Evolutionary conservation across 2,888 invertebrate genomes (phyloP), one percentile per base, ranked within the genome.

Genomic region (Acheta domesticus): DNA sequence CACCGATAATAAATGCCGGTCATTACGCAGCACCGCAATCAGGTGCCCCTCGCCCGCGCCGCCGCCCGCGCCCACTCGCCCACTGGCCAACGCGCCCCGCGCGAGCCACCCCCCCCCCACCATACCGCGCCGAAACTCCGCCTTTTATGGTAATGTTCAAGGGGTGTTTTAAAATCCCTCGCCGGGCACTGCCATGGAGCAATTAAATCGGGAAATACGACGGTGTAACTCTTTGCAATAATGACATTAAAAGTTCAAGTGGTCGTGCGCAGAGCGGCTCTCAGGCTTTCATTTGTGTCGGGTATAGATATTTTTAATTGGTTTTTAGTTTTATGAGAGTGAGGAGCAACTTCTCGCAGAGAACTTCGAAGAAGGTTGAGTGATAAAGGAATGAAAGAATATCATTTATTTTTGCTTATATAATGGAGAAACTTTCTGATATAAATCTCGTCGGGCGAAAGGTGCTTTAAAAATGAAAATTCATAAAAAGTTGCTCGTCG

Each of bases 81-180:
- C 16, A 12, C 1, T 12, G 62, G 62, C 62, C 14, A 16, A 4
- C 62, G 16, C 8, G n/a, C 62, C 16, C n/a, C 1, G 62, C 14
- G 62, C 4, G 62, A 12, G 62, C 14, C 16, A 1, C 62, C n/a
- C 4, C n/a, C 16, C 14, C 16, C 0, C 62, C n/a, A 19, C n/a
- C 16, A 62, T 8, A 5, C 36, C 36, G 8, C 5, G 36, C 36
- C 36, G 36, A 62, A 62, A n/a, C 62, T 62, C 62, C 62, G 62
- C 62, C 62, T 62, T 62, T 62, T 62, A 62, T 62, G 62, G 62
- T 62, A 62, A 62, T 62, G n/a, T 62, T 62, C 62, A n/a, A 62
- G 62, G 62, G 62, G 14, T 19, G 16, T 62, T 62, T 62, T 36
- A 36, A 36, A 62, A 62, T 62, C 14, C 62, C 62, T 62, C 62